Conservation (phyloP, 1,140 invertebrate species). For the Luehdorfia chinensis region DNA sequence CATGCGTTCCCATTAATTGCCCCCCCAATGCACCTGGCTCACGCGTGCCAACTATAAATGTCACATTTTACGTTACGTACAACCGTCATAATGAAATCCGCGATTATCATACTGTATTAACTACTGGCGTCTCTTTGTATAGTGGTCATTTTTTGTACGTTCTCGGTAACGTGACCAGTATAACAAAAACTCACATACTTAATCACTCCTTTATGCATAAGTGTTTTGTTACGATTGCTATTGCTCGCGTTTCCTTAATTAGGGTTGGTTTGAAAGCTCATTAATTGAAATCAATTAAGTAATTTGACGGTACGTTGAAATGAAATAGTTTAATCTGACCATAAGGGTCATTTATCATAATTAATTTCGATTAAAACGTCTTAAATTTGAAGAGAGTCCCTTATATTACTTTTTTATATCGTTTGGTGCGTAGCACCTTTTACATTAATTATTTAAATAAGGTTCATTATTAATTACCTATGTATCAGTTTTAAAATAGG, state of each 20-base stretch:
- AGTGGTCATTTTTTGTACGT: not conserved
- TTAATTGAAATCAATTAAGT: conserved; percentile 13
- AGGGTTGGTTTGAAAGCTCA: conserved; percentile 4
- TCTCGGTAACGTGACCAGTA: not conserved
- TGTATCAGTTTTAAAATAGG: too few relatives aligned
- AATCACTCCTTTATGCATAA: not conserved
- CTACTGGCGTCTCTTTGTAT: not conserved
- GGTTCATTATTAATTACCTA: too few relatives aligned
- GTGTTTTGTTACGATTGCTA: conserved; percentile 4
- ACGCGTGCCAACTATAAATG: conserved; percentile 34
- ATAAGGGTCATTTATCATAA: not conserved
- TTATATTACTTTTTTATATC: too few relatives aligned
- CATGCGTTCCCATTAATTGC: conserved; percentile 4
- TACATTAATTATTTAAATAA: too few relatives aligned
- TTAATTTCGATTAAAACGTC: conserved; percentile 3
- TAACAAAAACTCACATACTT: conserved; percentile 3
- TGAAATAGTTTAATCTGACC: conserved; percentile 6
- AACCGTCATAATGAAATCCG: conserved; percentile 23
- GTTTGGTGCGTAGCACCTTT: too few relatives aligned
- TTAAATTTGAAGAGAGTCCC: too few relatives aligned
- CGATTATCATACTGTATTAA: not conserved
- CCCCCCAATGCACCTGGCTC: conserved; percentile 28
- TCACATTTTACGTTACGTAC: conserved; percentile 32
- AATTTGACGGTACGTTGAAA: conserved; percentile 6
- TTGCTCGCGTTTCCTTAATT: not conserved